Evolutionary conservation across 2,888 invertebrate species (phyloP).

Genomic region (Volucella inflata): DNA sequence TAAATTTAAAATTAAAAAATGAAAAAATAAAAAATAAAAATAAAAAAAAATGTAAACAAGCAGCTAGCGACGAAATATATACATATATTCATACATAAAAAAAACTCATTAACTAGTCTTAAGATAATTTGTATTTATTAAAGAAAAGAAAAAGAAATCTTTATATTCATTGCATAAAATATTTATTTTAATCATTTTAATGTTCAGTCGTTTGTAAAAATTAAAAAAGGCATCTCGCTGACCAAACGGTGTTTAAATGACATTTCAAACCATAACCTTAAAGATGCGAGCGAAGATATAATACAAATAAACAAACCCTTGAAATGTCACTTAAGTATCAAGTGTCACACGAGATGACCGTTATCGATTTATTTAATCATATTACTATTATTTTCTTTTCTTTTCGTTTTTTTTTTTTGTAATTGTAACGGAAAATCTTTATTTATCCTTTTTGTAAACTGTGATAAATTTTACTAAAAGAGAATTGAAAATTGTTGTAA

Average conservation of each 20-base stretch:
- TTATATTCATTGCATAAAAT: constrained; percentile 61
- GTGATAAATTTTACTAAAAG: constrained; percentile 79
- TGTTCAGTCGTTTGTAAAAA: constrained; percentile 39
- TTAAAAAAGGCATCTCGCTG: constrained; percentile 8
- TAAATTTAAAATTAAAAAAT: constrained; percentile 11
- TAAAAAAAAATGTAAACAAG: constrained; percentile 23
- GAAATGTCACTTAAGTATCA: constrained; percentile 47
- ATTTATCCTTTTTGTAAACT: constrained; percentile 78
- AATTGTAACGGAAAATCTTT: constrained; percentile 47
- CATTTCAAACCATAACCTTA: constrained; percentile 45
- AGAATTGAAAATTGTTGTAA: constrained; percentile 70
- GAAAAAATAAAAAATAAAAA: constrained; percentile 1
- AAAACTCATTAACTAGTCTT: constrained; percentile 45
- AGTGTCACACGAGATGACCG: constrained; percentile 28
- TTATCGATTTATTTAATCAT: constrained; percentile 31
- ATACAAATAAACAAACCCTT: constrained; percentile 28
- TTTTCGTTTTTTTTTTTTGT: constrained; percentile 16
- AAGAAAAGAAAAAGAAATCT: constrained; percentile 11
- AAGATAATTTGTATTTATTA: constrained; percentile 62
- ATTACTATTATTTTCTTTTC: background rate
- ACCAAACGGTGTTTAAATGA: constrained; percentile 12
- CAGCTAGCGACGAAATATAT: constrained; percentile 61
- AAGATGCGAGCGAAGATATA: constrained; percentile 73
- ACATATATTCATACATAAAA: constrained; percentile 28
- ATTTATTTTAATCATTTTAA: constrained; percentile 50